Percentiles rank a stretch among this genome's conserved stretches.
Conservation (phyloP, 2,113 vertebrate species). For the Psammodynastes pulverulentus region DNA sequence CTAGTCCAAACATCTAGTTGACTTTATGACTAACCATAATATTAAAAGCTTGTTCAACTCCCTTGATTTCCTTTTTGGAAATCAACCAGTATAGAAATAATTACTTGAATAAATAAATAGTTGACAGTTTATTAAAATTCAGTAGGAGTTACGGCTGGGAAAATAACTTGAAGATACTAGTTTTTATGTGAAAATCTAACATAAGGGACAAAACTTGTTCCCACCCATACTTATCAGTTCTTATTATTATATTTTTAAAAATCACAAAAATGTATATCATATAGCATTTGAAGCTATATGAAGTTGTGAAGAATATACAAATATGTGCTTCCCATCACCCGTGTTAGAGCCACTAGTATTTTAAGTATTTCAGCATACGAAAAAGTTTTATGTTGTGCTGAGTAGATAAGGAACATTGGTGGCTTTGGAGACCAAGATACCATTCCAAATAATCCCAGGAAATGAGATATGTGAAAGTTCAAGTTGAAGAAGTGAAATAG, state of each 20-base stretch:
- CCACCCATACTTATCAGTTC: neutral
- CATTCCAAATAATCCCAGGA: neutral
- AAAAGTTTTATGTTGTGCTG: neutral
- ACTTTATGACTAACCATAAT: neutral
- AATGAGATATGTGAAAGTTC: neutral
- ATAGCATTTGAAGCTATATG: neutral
- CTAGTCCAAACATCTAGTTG: neutral
- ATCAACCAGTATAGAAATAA: neutral
- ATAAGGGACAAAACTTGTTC: neutral
- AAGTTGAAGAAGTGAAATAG: neutral
- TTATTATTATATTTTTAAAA: neutral
- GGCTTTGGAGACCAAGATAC: neutral
- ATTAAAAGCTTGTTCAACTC: neutral
- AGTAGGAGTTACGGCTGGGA: neutral
- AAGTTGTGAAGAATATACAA: neutral
- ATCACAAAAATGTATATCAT: neutral
- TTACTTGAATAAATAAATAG: neutral
- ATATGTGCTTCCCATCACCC: neutral
- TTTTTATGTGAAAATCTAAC: neutral
- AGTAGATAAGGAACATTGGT: neutral
- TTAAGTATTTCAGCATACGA: neutral
- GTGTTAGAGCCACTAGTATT: neutral
- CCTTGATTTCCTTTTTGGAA: neutral
- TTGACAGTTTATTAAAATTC: neutral
- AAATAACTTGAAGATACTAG: neutral